phyloP scores from a whole-genome alignment of 2,113 vertebrate species.

The Limanda limanda region DNA sequence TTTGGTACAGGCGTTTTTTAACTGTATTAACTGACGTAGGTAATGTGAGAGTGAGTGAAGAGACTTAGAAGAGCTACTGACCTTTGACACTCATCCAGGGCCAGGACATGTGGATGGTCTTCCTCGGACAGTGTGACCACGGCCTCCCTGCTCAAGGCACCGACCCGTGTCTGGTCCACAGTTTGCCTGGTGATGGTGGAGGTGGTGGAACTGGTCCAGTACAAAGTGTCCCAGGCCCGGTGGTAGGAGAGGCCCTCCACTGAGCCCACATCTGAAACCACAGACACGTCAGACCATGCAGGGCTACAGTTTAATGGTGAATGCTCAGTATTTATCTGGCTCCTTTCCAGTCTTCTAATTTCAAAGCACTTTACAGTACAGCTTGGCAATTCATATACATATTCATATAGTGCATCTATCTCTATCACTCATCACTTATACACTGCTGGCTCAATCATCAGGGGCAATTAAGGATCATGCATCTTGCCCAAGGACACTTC shows the following conservation, averaged over 20 bases:
- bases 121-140: conserved; percentile 95
- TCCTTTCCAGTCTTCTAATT: no score
- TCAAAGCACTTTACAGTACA: no score
- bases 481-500: no score
- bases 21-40: not conserved
- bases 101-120: conserved; percentile 93
- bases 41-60: not conserved
- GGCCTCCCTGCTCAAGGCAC: conserved; percentile 88
- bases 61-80: conserved; percentile 51
- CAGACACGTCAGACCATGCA: not conserved
- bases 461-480: no score
- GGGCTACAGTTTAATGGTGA: not conserved
- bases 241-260: conserved; percentile 98
- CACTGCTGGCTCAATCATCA: no score
- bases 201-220: conserved; percentile 97
- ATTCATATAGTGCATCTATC: no score
- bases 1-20: not conserved
- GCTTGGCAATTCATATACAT: no score
- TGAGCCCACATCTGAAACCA: conserved; percentile 90
- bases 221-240: conserved; percentile 93
- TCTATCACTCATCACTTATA: no score
- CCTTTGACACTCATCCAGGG: conserved; percentile 94
- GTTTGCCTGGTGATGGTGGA: conserved; percentile 94
- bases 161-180: conserved; percentile 87
- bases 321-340: no score